Base-by-base conservation (phyloP, 2,888 invertebrate genomes). In the Tromatobia lineatoria region DNA sequence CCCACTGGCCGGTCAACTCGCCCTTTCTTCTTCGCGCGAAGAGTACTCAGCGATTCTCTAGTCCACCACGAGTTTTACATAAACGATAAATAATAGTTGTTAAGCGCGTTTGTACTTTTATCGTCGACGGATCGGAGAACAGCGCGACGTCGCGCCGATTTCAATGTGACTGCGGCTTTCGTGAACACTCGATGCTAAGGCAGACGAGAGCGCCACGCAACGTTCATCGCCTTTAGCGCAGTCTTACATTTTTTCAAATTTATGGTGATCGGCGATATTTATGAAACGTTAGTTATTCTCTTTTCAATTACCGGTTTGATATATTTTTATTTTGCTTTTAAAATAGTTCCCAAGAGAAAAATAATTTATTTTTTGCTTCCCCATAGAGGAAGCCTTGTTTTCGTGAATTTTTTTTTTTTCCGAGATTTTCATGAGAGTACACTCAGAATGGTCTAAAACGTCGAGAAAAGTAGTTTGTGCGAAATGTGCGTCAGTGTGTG, bases 11-110 rank as follows among this genome's bases (percentile, higher is more conserved):
- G 83, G 70, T 82, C 11, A 11, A 10, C 45, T 42, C 83, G 80
- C 74, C 69, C 66, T 81, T 85, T 87, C 83, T 87, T 85, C 85
- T 74, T 83, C 77, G 66, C 79, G 67, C 77, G 74, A 73, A 38
- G 57, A 73, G 50, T 47, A 23, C 73, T 69, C 80, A 42, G 50
- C 42, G 76, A 71, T 73, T 71, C 67, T 73, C 80, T 67, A 50
- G 25, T 29, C 47, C 66, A 15, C 73, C 71, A 80, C 77, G 59
- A 76, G 47, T 57, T 61, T 76, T n/a, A 18, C 38, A 15, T 69
- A 45, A 38, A 45, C 52, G 54, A 77, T 69, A 74, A 74, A 74
- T 78, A 47, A 61, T 50, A 54, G 42, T 71, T 11, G 23, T 80
- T 47, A 52, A 45, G n/a, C 25, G 42, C 61, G 50, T 74, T 38